Conservation (phyloP, 2,113 vertebrate genomes). For the Loxodonta africana region DNA sequence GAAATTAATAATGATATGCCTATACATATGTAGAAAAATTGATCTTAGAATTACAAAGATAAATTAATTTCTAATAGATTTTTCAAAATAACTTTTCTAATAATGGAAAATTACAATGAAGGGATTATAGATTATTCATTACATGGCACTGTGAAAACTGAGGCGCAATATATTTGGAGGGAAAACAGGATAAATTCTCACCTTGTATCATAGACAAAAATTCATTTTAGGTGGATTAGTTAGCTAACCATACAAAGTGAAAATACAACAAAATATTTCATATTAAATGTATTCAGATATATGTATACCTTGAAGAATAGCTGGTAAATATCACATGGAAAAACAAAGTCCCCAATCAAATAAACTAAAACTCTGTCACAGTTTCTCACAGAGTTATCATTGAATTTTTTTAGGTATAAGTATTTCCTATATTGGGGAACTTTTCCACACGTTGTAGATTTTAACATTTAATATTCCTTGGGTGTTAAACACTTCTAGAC, state of each 20-base stretch:
- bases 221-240: not conserved
- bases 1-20: too few relatives aligned
- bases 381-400: not conserved
- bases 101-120: not conserved
- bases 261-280: not conserved
- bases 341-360: not conserved
- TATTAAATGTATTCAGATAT: not conserved
- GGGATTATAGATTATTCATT: not conserved
- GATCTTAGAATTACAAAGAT: too few relatives aligned
- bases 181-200: not conserved
- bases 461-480: not conserved
- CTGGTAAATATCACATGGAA: not conserved
- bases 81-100: too few relatives aligned
- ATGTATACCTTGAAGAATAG: not conserved
- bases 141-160: not conserved
- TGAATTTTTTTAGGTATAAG: not conserved
- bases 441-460: not conserved
- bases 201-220: not conserved
- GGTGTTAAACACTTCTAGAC: not conserved
- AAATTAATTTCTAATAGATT: too few relatives aligned
- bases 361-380: not conserved
- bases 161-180: not conserved
- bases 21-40: too few relatives aligned
- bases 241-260: not conserved
- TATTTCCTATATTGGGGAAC: rapidly evolving